Evolutionary conservation across 2,888 invertebrate genomes (phyloP).

Genomic region (Drosophila histrio): DNA sequence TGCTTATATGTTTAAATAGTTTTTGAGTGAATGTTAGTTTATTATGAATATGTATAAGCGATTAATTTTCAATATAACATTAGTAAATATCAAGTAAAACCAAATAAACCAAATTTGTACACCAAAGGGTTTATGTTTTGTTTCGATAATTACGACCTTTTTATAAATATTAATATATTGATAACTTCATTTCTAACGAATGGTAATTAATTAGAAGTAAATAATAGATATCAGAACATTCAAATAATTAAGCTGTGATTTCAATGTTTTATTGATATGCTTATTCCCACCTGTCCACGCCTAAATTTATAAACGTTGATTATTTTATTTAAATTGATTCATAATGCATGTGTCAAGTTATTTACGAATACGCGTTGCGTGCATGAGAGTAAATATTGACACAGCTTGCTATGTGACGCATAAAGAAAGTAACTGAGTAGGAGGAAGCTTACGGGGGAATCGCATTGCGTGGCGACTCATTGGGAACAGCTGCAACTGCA

Average conservation of each 20-base stretch:
- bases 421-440: conserved; percentile 5
- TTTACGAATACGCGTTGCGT: conserved; percentile 28
- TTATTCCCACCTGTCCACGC: background rate
- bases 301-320: background rate
- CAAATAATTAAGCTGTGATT: background rate
- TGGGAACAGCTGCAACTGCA: conserved; percentile 23
- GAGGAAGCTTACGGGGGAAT: conserved; percentile 7
- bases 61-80: no score
- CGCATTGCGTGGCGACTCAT: conserved; percentile 23
- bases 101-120: no score
- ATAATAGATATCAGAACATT: background rate
- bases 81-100: no score
- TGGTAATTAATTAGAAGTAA: background rate
- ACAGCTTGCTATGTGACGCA: conserved; percentile 44
- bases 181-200: background rate
- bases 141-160: background rate
- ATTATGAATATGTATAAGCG: no score
- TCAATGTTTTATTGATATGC: background rate
- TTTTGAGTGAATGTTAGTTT: no score
- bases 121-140: no score
- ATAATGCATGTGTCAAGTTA: conserved; percentile 4
- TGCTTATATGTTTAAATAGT: no score
- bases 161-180: background rate
- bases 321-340: conserved; percentile 8
- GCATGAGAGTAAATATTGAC: conserved; percentile 40